phyloP scores from a whole-genome alignment of 2,113 vertebrate species.

The Eubucco bourcierii region DNA sequence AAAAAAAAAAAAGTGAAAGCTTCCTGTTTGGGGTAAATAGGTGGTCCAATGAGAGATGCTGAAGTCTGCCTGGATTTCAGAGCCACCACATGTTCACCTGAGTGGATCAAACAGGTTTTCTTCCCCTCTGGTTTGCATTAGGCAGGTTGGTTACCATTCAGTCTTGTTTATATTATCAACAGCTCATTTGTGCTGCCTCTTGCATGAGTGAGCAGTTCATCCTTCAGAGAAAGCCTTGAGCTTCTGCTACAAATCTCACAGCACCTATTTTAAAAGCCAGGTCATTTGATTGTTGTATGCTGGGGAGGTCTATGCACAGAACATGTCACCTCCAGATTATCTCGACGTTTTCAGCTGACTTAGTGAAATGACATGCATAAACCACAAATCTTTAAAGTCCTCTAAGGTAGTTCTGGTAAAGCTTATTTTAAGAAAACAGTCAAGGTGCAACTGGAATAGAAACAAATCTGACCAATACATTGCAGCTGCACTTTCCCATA shows the following conservation, averaged over 20 bases:
- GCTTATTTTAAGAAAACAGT: background rate
- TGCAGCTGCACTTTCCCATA: background rate
- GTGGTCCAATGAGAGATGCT: background rate
- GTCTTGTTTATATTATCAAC: conserved; percentile 7
- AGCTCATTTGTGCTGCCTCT: background rate
- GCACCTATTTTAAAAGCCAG: background rate
- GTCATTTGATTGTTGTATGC: background rate
- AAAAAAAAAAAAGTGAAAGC: background rate
- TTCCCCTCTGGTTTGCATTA: background rate
- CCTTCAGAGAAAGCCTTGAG: background rate
- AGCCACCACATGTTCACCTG: background rate
- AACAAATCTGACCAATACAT: background rate
- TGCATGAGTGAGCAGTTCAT: background rate
- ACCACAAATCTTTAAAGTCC: background rate
- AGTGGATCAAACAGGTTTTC: background rate
- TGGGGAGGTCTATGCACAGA: background rate
- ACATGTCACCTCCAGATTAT: background rate
- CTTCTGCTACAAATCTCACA: background rate
- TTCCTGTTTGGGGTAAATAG: background rate
- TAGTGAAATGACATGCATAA: background rate
- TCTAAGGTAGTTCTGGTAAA: background rate
- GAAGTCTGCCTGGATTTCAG: background rate
- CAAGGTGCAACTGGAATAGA: background rate
- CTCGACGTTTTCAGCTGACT: background rate
- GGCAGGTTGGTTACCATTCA: background rate